Conservation (phyloP, 2,888 invertebrate genomes). For the Polymixis flavicincta region DNA sequence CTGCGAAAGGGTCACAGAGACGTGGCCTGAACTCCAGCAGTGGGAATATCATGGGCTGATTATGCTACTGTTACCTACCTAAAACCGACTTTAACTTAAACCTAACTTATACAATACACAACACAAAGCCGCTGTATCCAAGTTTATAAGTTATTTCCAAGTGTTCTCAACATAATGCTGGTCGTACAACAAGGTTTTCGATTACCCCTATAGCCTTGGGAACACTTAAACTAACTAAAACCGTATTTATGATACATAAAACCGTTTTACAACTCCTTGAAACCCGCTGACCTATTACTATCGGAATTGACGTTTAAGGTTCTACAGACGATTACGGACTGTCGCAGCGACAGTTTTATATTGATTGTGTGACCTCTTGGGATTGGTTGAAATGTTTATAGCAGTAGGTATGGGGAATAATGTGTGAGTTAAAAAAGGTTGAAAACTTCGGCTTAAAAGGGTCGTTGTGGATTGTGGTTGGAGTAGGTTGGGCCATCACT, state of each 20-base stretch:
- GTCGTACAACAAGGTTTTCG: conserved; percentile 54
- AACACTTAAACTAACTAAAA: conserved; percentile 70
- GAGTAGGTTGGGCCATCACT: conserved; percentile 10
- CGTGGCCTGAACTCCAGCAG: no score
- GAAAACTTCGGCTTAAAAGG: conserved; percentile 21
- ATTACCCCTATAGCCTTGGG: conserved; percentile 59
- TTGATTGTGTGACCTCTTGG: conserved; percentile 37
- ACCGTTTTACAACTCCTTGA: conserved; percentile 71
- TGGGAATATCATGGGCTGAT: no score
- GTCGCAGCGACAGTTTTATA: conserved; percentile 45
- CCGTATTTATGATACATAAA: conserved; percentile 79
- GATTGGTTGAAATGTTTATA: conserved; percentile 36
- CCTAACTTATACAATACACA: conserved; percentile 15
- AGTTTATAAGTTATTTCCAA: conserved; percentile 43
- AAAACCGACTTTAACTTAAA: conserved; percentile 16
- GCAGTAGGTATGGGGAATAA: not conserved
- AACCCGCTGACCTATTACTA: conserved; percentile 70
- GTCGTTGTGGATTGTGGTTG: conserved; percentile 11
- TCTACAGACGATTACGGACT: conserved; percentile 38
- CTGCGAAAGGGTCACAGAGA: no score
- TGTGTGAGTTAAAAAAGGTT: conserved; percentile 35
- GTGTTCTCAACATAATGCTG: conserved; percentile 26
- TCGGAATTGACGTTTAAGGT: conserved; percentile 55
- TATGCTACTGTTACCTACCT: no score
- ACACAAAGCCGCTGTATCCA: conserved; percentile 24